Percentiles rank a stretch among this genome's conserved stretches.
Conservation (phyloP, 2,888 invertebrate genomes). For the Aelia acuminata region DNA sequence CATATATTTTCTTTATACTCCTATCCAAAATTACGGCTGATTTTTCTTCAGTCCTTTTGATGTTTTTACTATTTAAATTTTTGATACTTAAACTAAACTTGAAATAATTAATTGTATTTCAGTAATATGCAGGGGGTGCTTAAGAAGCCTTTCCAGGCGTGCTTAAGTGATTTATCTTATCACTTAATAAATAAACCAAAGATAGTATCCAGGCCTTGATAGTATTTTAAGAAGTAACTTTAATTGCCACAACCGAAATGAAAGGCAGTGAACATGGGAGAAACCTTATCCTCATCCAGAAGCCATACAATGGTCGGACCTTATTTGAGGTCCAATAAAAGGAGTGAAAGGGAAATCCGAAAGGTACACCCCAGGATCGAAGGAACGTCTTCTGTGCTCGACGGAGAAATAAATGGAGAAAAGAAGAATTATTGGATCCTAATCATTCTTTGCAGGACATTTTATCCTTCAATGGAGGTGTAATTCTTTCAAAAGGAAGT, state of each 20-base stretch:
- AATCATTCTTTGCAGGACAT: background rate
- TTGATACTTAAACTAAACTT: too few species aligned
- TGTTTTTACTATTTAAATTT: too few species aligned
- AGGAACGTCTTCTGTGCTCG: background rate
- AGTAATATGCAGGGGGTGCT: too few species aligned
- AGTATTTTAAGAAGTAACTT: background rate
- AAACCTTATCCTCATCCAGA: background rate
- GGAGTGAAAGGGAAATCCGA: background rate
- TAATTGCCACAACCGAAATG: background rate
- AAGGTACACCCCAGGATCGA: background rate
- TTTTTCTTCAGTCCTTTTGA: too few species aligned
- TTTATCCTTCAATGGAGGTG: background rate
- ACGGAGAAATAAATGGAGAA: background rate
- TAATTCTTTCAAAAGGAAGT: too few species aligned
- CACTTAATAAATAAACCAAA: too few species aligned
- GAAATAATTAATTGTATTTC: too few species aligned
- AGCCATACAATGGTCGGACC: background rate
- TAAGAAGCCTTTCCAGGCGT: too few species aligned
- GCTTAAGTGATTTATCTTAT: too few species aligned
- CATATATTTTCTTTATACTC: too few species aligned
- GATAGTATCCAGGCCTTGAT: too few species aligned
- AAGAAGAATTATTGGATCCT: background rate
- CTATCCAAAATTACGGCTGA: too few species aligned
- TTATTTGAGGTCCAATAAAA: background rate
- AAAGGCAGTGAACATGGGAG: background rate